phyloP scores from a whole-genome alignment of 2,113 vertebrate species.

The Leucoraja erinaceus region DNA sequence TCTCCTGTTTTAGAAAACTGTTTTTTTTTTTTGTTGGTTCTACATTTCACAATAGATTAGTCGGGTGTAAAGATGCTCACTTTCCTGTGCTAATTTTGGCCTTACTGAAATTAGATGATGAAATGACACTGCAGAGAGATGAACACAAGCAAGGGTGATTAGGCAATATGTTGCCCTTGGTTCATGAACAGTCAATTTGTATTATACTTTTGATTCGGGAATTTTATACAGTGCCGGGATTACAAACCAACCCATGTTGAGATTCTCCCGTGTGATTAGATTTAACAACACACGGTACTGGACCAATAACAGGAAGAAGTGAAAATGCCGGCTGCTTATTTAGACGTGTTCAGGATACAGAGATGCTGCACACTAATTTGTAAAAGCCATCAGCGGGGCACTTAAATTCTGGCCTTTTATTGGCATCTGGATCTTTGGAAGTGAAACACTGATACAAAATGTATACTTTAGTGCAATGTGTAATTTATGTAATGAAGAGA shows the following conservation, averaged over 20 bases:
- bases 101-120: neutral
- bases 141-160: neutral
- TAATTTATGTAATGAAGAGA: neutral
- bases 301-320: neutral
- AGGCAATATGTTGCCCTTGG: neutral
- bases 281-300: neutral
- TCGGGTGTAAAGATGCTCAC: neutral
- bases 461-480: neutral
- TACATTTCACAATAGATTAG: neutral
- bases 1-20: neutral
- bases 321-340: neutral
- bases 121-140: neutral
- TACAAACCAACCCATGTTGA: neutral
- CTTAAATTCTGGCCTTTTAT: neutral
- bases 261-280: neutral
- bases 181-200: neutral
- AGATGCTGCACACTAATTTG: neutral
- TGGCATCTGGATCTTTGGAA: neutral
- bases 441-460: neutral
- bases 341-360: neutral
- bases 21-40: neutral
- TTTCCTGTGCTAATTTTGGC: neutral
- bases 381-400: neutral
- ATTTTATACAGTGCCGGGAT: neutral
- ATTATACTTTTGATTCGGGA: neutral